Conservation (phyloP, 2,888 invertebrate species). For the Falcaria lacertinaria region DNA sequence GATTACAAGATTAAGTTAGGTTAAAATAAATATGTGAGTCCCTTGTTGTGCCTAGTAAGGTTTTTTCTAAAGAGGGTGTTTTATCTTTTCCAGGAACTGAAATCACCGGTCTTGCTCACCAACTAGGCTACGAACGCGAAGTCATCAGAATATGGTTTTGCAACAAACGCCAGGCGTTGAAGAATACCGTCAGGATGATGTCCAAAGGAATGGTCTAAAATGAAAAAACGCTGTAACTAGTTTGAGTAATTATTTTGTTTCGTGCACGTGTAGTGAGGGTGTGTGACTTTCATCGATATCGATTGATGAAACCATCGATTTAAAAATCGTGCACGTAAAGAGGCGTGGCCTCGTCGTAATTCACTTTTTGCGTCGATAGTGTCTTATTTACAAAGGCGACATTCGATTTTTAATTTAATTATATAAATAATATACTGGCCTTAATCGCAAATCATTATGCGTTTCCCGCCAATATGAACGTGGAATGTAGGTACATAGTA, state of each 20-base stretch:
- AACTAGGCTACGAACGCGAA: slow-evolving; percentile 97
- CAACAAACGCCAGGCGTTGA: slow-evolving; percentile 98
- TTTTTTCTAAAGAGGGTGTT: too few species aligned
- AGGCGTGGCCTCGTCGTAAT: slow-evolving; percentile 36
- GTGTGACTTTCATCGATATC: slow-evolving; percentile 33
- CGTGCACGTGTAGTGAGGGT: slow-evolving; percentile 29
- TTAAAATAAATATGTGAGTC: too few species aligned
- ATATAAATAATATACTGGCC: slow-evolving; percentile 47
- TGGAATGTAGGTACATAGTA: slow-evolving; percentile 46
- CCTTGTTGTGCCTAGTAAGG: too few species aligned
- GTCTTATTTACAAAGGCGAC: slow-evolving; percentile 36
- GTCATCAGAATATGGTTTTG: slow-evolving; percentile 99
- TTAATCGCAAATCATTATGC: slow-evolving; percentile 62
- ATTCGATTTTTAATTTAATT: slow-evolving; percentile 22
- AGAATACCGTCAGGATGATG: slow-evolving; percentile 98
- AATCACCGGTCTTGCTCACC: slow-evolving; percentile 96
- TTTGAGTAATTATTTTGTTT: slow-evolving; percentile 6
- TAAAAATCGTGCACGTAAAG: slow-evolving; percentile 40
- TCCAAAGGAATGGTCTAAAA: slow-evolving; percentile 89
- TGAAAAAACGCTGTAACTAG: slow-evolving; percentile 7
- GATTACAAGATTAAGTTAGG: too few species aligned
- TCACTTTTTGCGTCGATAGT: slow-evolving; percentile 48
- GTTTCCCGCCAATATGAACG: slow-evolving; percentile 70
- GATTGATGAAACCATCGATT: slow-evolving; percentile 38
- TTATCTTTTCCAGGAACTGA: slow-evolving; percentile 88